phyloP scores from a whole-genome alignment of 2,113 vertebrate species.

The Grallaria varia region DNA sequence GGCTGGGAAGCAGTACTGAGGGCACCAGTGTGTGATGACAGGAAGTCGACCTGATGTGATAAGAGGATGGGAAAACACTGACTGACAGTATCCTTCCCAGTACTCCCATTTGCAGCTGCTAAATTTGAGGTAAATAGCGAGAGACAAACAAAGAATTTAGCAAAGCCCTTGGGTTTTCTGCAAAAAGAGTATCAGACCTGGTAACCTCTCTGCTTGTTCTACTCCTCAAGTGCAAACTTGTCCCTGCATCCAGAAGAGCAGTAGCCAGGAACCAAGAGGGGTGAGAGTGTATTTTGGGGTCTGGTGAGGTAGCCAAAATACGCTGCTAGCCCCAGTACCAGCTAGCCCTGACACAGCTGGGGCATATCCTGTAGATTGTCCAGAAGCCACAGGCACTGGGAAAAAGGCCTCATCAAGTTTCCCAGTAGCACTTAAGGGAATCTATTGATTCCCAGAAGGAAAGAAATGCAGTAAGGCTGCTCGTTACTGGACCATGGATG shows the following conservation, averaged over 20 bases:
- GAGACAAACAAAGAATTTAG: neutral
- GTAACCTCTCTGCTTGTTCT: neutral
- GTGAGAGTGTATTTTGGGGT: neutral
- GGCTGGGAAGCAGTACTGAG: neutral
- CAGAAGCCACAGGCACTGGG: neutral
- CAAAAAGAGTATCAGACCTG: neutral
- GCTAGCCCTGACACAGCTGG: neutral
- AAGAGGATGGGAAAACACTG: neutral
- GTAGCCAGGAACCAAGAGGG: neutral
- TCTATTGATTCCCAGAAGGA: neutral
- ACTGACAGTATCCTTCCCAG: neutral
- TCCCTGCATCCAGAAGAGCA: neutral
- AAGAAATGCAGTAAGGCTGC: neutral
- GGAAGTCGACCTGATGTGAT: neutral
- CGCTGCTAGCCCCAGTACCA: neutral
- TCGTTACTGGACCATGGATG: neutral
- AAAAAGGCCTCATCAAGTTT: neutral
- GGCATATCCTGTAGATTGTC: neutral
- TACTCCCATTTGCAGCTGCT: neutral
- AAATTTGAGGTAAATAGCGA: neutral
- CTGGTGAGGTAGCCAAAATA: neutral
- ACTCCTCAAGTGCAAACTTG: neutral
- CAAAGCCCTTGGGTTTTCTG: neutral
- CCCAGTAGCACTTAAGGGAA: neutral
- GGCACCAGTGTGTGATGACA: neutral